These are phyloP conservation scores for Drosophila birchii DNA, from an alignment of 2,888 invertebrate genomes.

Conservation along the genomic window DNA sequence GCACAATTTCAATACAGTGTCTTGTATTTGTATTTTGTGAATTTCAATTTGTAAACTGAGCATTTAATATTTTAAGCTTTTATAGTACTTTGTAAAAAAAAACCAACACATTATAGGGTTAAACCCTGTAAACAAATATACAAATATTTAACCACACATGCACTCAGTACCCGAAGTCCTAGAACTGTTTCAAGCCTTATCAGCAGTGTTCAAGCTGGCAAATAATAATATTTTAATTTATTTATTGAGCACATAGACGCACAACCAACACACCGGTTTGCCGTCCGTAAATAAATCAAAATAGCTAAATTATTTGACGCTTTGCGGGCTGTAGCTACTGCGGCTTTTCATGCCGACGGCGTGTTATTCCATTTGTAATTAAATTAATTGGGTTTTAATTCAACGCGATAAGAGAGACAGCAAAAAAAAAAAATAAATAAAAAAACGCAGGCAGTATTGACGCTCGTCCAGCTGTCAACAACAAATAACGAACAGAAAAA, in stretches of 20 bases:
- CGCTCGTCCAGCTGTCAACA: slow-evolving; percentile 64
- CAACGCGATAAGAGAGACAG: slow-evolving; percentile 65
- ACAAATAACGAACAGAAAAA: slow-evolving; percentile 46
- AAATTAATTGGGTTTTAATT: slow-evolving; percentile 84
- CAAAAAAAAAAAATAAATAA: slow-evolving; percentile 23
- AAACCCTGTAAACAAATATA: slow-evolving; percentile 5
- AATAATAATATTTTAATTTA: slow-evolving; percentile 78
- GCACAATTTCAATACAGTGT: no score
- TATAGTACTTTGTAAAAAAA: neutral
- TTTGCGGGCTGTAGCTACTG: slow-evolving; percentile 31
- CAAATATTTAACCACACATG: neutral
- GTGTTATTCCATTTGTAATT: slow-evolving; percentile 83
- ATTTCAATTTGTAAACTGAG: neutral
- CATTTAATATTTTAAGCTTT: neutral
- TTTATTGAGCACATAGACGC: slow-evolving; percentile 66
- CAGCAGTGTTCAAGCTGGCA: slow-evolving; percentile 58
- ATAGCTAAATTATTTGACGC: slow-evolving; percentile 54
- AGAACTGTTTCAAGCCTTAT: slow-evolving; percentile 53
- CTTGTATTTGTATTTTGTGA: neutral
- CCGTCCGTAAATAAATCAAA: slow-evolving; percentile 66
- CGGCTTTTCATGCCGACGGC: slow-evolving; percentile 44
- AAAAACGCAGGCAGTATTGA: slow-evolving; percentile 36
- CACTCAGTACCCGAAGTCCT: neutral
- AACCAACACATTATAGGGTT: neutral
- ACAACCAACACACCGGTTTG: slow-evolving; percentile 21